Conservation (phyloP, 2,113 vertebrate species). For the Malurus elegans region DNA sequence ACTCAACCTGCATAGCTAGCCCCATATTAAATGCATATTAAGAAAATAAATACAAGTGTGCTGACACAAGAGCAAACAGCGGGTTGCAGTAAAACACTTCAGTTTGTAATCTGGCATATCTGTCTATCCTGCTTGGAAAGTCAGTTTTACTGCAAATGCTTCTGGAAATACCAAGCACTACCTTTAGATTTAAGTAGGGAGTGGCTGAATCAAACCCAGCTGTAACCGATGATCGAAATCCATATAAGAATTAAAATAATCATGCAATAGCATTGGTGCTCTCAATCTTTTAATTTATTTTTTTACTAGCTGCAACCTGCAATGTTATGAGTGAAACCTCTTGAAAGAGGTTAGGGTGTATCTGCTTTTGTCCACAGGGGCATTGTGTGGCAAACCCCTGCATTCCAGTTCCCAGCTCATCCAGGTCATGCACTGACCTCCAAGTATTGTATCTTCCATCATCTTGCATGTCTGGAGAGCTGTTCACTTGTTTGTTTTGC, state of each 20-base stretch:
- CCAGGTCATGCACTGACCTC: neutral
- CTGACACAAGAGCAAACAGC: neutral
- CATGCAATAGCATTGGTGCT: accelerated
- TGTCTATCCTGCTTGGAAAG: neutral
- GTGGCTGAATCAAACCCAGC: neutral
- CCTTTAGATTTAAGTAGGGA: neutral
- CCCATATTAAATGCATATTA: accelerated
- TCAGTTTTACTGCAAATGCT: neutral
- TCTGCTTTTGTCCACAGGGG: neutral
- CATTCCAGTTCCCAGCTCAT: accelerated
- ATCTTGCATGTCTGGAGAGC: neutral
- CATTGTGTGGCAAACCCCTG: accelerated
- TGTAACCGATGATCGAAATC: neutral
- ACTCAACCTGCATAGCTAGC: neutral
- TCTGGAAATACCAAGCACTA: neutral
- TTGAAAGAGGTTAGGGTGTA: neutral
- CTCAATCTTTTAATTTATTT: neutral
- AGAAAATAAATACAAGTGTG: neutral
- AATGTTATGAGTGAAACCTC: neutral
- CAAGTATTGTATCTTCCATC: neutral
- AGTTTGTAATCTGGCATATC: neutral
- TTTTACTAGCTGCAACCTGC: neutral
- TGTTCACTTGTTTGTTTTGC: neutral
- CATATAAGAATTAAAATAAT: neutral
- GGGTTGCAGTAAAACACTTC: neutral